A percentile compares a stretch with the other conserved stretches of the same genome.
phyloP scores from a whole-genome alignment of 2,113 vertebrate species.

The Maccullochella peelii region DNA sequence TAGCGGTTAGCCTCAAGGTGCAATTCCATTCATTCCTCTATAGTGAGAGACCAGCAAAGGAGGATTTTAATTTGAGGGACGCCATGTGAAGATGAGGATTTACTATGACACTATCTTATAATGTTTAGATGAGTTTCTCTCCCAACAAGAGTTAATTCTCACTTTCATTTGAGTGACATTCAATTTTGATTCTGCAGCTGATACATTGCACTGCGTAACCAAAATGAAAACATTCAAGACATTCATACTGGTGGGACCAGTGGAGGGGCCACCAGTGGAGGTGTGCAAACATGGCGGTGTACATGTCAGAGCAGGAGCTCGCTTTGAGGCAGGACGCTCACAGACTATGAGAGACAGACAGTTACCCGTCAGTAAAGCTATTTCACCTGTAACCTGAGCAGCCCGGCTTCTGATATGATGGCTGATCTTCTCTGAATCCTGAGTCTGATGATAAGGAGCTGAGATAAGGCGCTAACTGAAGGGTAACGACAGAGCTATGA shows the following conservation, averaged over 20 bases:
- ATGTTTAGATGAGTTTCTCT: conserved; percentile 21
- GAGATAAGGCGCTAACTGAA: conserved; percentile 72
- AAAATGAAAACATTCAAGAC: conserved; percentile 12
- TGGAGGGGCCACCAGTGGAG: background rate
- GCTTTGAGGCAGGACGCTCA: conserved; percentile 38
- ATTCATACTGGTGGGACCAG: background rate
- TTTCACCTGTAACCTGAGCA: conserved; percentile 69
- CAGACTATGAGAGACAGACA: conserved; percentile 41
- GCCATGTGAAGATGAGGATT: conserved; percentile 54
- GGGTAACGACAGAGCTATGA: conserved; percentile 64
- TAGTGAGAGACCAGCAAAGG: conserved; percentile 33
- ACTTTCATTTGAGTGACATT: background rate
- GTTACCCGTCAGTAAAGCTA: conserved; percentile 50
- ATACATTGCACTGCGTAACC: background rate
- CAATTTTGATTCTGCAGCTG: background rate
- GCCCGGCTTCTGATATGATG: conserved; percentile 43
- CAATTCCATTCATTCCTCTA: conserved; percentile 79
- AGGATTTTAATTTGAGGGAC: conserved; percentile 64
- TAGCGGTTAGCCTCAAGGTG: conserved; percentile 70
- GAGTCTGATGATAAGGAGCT: conserved; percentile 65
- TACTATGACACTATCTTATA: conserved; percentile 33
- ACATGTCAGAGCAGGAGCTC: conserved; percentile 61
- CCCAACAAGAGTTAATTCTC: background rate
- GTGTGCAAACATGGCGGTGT: conserved; percentile 13
- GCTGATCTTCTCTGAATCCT: conserved; percentile 56